Conservation (phyloP, 37 sponge, comb jelly and placozoan genomes). For the Theonella swinhoei region DNA sequence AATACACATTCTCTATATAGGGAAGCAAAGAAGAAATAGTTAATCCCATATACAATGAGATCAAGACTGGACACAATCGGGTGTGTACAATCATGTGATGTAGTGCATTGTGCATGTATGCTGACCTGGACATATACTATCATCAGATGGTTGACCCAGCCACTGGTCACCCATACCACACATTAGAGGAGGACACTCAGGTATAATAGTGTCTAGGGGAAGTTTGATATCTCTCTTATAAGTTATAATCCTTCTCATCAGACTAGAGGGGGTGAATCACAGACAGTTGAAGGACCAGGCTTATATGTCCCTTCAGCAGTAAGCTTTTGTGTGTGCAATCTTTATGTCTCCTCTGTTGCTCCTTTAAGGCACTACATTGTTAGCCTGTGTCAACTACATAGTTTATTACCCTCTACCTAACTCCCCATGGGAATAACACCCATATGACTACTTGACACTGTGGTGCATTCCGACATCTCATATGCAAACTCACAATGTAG, state of each 20-base stretch:
- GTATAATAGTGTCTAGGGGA: no score
- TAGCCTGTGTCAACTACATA: neutral
- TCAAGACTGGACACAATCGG: neutral
- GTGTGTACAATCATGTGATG: neutral
- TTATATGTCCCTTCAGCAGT: neutral
- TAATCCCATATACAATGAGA: neutral
- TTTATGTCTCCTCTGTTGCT: no score
- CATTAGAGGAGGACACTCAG: neutral
- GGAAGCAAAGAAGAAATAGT: neutral
- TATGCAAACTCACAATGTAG: neutral
- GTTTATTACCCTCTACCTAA: neutral
- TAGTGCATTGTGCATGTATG: neutral
- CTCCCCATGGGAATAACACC: neutral
- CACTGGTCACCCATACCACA: neutral
- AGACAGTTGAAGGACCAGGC: neutral
- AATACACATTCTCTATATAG: neutral
- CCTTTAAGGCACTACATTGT: neutral
- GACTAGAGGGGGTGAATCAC: neutral
- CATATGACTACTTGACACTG: neutral
- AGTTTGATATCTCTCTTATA: no score
- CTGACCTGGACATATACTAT: neutral
- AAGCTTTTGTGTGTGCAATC: no score
- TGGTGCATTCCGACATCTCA: neutral
- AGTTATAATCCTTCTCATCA: no score
- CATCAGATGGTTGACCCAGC: neutral